Conservation (phyloP, 2,888 invertebrate species). For the Metallyticus violacea region DNA sequence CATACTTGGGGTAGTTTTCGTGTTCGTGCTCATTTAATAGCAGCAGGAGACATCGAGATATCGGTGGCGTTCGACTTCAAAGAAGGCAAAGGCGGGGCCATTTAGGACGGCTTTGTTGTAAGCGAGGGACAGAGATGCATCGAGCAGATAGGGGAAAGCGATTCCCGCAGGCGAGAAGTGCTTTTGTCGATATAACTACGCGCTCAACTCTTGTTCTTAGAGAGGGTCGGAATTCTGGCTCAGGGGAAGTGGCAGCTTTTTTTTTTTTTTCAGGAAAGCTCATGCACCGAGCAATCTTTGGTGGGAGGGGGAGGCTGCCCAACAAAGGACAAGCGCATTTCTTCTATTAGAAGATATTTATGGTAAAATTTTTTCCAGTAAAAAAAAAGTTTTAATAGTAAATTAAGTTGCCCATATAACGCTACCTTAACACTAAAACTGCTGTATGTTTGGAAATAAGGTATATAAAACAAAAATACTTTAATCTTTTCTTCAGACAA, state of each 20-base stretch:
- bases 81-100: background rate
- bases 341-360: too few species aligned
- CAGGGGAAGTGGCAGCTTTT: background rate
- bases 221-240: background rate
- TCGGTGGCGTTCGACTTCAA: too few species aligned
- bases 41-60: background rate
- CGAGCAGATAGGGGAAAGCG: background rate
- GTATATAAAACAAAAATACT: too few species aligned
- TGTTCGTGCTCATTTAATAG: background rate
- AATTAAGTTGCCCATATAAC: too few species aligned
- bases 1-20: background rate
- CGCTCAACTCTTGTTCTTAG: background rate
- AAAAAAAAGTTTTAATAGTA: too few species aligned
- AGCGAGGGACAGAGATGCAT: background rate
- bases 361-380: too few species aligned
- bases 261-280: too few species aligned
- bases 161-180: background rate
- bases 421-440: too few species aligned
- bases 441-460: too few species aligned
- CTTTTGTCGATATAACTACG: background rate
- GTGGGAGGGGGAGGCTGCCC: background rate
- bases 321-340: too few species aligned
- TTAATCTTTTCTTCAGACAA: too few species aligned
- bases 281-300: background rate
- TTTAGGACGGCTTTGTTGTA: background rate